These are phyloP conservation scores for Microplitis demolitor DNA, from an alignment of 1,140 invertebrate genomes.

Conservation along the genomic window DNA sequence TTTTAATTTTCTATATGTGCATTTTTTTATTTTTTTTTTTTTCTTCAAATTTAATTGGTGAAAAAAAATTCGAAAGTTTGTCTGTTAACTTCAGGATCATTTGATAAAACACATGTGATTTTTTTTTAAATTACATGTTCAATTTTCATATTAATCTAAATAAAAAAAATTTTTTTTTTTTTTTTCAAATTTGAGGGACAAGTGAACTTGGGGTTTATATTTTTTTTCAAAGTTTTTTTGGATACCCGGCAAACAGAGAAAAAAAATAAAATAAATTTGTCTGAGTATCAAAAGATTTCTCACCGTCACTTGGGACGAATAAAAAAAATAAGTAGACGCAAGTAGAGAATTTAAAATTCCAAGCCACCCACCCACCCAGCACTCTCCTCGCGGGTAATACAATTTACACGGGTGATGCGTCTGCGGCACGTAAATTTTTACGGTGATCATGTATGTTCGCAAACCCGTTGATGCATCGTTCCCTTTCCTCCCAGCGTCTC, in stretches of 20 bases:
- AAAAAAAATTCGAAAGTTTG: too few relatives aligned
- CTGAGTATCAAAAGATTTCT: slow-evolving; percentile 21
- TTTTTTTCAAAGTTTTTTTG: too few relatives aligned
- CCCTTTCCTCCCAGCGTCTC: too few relatives aligned
- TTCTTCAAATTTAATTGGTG: too few relatives aligned
- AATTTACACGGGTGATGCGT: slow-evolving; percentile 53
- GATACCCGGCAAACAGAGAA: background rate
- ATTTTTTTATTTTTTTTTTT: too few relatives aligned
- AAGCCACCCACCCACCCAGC: slow-evolving; percentile 7
- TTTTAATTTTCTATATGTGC: too few relatives aligned
- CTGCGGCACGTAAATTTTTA: slow-evolving; percentile 58
- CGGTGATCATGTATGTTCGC: slow-evolving; percentile 54
- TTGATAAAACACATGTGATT: too few relatives aligned
- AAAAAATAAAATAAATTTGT: background rate
- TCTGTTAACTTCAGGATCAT: too few relatives aligned
- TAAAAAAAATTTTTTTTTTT: too few relatives aligned
- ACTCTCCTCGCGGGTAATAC: slow-evolving; percentile 45
- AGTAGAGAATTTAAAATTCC: background rate
- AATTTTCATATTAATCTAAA: too few relatives aligned
- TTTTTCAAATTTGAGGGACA: too few relatives aligned
- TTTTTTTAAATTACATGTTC: too few relatives aligned
- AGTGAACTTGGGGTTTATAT: background rate
- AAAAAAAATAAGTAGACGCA: slow-evolving; percentile 4
- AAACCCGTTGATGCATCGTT: slow-evolving; percentile 43
- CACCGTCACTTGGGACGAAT: slow-evolving; percentile 21